These are phyloP conservation scores for Eupithecia dodoneata DNA, from an alignment of 2,888 invertebrate genomes.

Conservation along the genomic window DNA sequence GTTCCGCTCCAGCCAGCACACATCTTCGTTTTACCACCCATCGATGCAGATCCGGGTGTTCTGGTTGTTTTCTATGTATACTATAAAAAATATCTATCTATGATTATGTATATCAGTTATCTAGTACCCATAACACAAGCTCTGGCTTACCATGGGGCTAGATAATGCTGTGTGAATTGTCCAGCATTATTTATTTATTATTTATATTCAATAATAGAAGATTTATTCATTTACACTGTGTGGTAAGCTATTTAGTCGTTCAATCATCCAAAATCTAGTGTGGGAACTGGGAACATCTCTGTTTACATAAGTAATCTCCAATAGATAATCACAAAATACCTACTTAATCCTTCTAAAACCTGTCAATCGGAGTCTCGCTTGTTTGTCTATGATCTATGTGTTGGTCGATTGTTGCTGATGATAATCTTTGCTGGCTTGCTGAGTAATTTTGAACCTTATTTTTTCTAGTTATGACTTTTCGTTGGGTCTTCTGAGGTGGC, in stretches of 20 bases:
- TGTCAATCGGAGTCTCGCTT: constrained; percentile 57
- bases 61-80: no score
- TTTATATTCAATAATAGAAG: no score
- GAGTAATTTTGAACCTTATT: constrained; percentile 17
- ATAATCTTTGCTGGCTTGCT: constrained; percentile 31
- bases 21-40: no score
- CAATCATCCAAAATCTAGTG: constrained; percentile 36
- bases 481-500: constrained; percentile 16
- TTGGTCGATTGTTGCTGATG: constrained; percentile 25
- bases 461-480: not conserved
- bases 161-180: no score
- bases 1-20: no score
- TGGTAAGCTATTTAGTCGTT: not conserved
- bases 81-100: no score
- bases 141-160: no score
- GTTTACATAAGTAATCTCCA: constrained; percentile 48
- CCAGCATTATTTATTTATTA: no score
- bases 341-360: constrained; percentile 57
- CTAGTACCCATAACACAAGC: no score
- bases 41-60: no score
- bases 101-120: no score
- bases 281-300: constrained; percentile 52
- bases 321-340: constrained; percentile 55
- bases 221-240: no score
- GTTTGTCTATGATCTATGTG: constrained; percentile 48